Percentiles rank a stretch among this genome's conserved stretches.
Evolutionary conservation across 2,888 invertebrate species (phyloP).

Genomic region (Eretmocerus hayati): DNA sequence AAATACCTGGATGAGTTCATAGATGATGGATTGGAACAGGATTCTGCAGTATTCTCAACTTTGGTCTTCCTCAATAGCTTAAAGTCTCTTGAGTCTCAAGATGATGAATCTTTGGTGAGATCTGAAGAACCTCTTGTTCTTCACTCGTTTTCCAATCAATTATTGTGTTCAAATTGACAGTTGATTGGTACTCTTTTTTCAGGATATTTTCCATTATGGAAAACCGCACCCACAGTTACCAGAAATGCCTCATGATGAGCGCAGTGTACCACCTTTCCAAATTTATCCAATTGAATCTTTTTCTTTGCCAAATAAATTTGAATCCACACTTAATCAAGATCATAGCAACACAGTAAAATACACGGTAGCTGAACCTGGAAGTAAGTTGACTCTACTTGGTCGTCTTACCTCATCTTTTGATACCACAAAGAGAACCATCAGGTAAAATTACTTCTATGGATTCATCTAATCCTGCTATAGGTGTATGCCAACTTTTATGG

Average conservation of each 20-base stretch:
- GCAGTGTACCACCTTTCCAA: slow-evolving; percentile 32
- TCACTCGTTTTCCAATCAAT: neutral
- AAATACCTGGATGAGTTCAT: slow-evolving; percentile 28
- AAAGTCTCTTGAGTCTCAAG: slow-evolving; percentile 27
- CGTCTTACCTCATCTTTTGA: slow-evolving; percentile 22
- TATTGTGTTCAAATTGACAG: no score
- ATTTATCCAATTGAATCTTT: slow-evolving; percentile 38
- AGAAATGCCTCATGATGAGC: slow-evolving; percentile 23
- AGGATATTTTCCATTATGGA: slow-evolving; percentile 37
- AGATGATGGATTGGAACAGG: slow-evolving; percentile 18
- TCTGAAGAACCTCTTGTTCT: neutral
- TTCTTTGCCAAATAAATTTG: slow-evolving; percentile 34
- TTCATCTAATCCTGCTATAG: no score
- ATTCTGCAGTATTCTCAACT: slow-evolving; percentile 25
- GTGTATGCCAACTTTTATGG: no score
- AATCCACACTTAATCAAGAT: slow-evolving; percentile 28
- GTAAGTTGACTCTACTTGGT: slow-evolving; percentile 26
- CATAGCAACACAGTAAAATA: slow-evolving; percentile 18
- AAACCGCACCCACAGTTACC: slow-evolving; percentile 33
- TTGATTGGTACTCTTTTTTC: no score
- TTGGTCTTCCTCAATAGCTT: slow-evolving; percentile 34
- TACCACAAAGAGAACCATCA: neutral
- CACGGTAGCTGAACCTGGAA: slow-evolving; percentile 21
- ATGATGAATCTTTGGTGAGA: slow-evolving; percentile 29
- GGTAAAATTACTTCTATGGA: no score